phyloP scores from a whole-genome alignment of 1,140 invertebrate genomes.

The Hydropsyche tenuis region DNA sequence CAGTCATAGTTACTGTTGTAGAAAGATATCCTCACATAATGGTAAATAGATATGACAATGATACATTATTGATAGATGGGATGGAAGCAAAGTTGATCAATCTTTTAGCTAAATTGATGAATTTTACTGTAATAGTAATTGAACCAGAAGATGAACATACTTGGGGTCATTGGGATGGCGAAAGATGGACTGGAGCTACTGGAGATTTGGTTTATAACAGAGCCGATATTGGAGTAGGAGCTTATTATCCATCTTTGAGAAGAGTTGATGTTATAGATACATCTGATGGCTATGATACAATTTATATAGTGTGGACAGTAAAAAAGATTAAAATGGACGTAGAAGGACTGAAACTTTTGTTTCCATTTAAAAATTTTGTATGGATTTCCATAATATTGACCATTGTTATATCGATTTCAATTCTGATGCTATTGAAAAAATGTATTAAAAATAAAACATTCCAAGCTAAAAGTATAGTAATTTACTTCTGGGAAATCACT shows the following conservation, averaged over 20 bases:
- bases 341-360: conserved; percentile 22
- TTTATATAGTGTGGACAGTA: conserved; percentile 45
- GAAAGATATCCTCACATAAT: conserved; percentile 36
- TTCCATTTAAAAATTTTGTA: conserved; percentile 34
- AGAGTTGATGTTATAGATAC: conserved; percentile 37
- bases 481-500: conserved; percentile 41
- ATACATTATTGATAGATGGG: conserved; percentile 31
- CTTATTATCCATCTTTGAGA: conserved; percentile 31
- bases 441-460: conserved; percentile 34
- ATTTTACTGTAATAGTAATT: conserved; percentile 38
- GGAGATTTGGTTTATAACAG: conserved; percentile 42
- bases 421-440: conserved; percentile 27
- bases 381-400: conserved; percentile 34
- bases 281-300: conserved; percentile 42
- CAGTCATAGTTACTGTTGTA: conserved; percentile 30
- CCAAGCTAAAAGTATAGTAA: conserved; percentile 17
- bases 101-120: conserved; percentile 32
- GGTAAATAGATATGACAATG: conserved; percentile 26
- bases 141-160: conserved; percentile 29
- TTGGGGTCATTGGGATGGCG: conserved; percentile 42
- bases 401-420: conserved; percentile 25
- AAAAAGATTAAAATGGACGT: conserved; percentile 35
- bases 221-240: conserved; percentile 45
- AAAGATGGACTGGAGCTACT: conserved; percentile 38
- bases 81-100: conserved; percentile 41